phyloP scores from a whole-genome alignment of 2,888 invertebrate species.

The Drosophila anomalipes region DNA sequence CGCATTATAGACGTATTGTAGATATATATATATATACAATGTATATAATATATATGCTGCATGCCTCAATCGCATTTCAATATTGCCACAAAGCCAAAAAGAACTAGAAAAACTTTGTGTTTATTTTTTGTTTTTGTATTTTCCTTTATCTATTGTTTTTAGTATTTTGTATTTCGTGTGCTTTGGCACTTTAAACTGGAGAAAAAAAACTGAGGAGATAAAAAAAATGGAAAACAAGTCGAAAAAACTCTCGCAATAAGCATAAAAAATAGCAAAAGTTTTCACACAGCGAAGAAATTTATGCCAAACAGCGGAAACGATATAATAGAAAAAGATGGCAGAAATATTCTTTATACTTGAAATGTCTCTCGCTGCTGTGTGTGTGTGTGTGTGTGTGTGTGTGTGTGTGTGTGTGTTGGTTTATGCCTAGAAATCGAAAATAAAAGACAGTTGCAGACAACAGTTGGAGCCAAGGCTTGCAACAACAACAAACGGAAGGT shows the following conservation, averaged over 20 bases:
- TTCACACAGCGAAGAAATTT: conserved; percentile 57
- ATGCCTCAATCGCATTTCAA: conserved; percentile 60
- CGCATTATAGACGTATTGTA: conserved; percentile 65
- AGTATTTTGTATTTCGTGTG: conserved; percentile 66
- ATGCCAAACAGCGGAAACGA: conserved; percentile 75
- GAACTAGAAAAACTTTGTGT: conserved; percentile 52
- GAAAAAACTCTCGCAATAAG: conserved; percentile 43
- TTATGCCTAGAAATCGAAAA: conserved; percentile 68
- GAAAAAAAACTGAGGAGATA: conserved; percentile 31
- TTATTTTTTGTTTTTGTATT: conserved; percentile 29
- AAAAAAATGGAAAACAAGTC: conserved; percentile 21
- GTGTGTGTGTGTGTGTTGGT: conserved; percentile 16
- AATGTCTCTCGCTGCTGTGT: background rate
- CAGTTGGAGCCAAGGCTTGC: conserved; percentile 25
- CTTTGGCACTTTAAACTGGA: conserved; percentile 71
- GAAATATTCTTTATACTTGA: conserved; percentile 52
- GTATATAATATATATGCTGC: conserved; percentile 17
- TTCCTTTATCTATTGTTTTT: conserved; percentile 40
- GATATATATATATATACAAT: background rate
- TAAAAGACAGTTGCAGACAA: conserved; percentile 60
- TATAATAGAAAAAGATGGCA: conserved; percentile 77
- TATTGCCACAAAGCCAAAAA: conserved; percentile 54
- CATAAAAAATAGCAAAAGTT: conserved; percentile 59
- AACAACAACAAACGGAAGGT: conserved; percentile 81
- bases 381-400: background rate